A percentile compares a stretch with the other conserved stretches of the same genome.
Evolutionary conservation across 2,888 invertebrate species (phyloP).

Genomic region (Siphlonurus alternatus): DNA sequence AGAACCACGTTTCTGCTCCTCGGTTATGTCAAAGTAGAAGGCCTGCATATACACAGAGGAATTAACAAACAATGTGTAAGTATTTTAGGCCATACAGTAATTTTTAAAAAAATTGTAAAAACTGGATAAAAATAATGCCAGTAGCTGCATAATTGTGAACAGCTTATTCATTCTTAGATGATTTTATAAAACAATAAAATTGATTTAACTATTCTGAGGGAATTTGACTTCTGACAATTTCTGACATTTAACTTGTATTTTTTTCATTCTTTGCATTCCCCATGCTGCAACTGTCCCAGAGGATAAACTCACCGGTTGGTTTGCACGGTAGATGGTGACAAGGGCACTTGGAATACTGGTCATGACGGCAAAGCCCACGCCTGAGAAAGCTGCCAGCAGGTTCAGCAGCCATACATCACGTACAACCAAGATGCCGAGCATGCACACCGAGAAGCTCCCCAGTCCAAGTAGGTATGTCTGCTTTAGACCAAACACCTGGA

Average conservation of each 20-base stretch:
- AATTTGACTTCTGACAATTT: too few species aligned
- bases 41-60: constrained; percentile 20
- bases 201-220: too few species aligned
- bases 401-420: constrained; percentile 17
- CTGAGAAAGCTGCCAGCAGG: constrained; percentile 19
- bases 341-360: constrained; percentile 21
- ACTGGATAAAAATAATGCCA: too few species aligned
- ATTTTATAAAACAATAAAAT: too few species aligned
- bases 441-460: constrained; percentile 17
- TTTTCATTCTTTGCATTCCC: too few species aligned
- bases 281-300: too few species aligned
- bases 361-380: constrained; percentile 20
- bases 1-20: constrained; percentile 15
- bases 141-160: too few species aligned
- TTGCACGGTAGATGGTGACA: constrained; percentile 18
- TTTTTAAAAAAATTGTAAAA: constrained; percentile 1
- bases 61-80: neutral
- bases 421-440: constrained; percentile 18
- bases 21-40: constrained; percentile 21
- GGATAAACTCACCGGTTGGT: constrained; percentile 17
- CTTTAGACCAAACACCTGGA: constrained; percentile 17
- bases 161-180: too few species aligned
- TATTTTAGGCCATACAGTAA: neutral
- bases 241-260: too few species aligned
- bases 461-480: constrained; percentile 19